Evolutionary conservation across 2,113 vertebrate species (phyloP), one percentile per base, ranked within the genome.

Genomic region (Apteryx mantelli): DNA sequence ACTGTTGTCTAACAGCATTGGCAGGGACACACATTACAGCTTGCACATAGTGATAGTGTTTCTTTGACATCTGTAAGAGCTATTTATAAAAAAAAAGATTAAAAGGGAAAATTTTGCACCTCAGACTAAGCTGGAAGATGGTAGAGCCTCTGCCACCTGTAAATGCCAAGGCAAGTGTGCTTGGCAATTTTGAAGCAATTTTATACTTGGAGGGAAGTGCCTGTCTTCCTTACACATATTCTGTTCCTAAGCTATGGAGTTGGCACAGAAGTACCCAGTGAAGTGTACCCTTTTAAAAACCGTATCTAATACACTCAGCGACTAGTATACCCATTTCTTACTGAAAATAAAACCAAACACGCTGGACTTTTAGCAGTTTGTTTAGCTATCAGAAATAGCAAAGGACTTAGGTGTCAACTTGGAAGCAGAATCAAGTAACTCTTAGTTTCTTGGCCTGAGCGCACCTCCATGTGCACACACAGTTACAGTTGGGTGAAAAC

Each of bases 381-480:
- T 21, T 86, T 78, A 56, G n/a, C 32, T 17, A 30, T 76, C 34
- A 82, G 61, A 85, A 96, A 64, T 50, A 1, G 7, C 0, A 0
- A 82, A 7, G 9, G 36, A 25, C 7, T 38, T 83, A 14, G 12
- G 60, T 25, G 50, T 8, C 25, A 63, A 1, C 25, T 11, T 48
- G 40, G 66, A 71, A 88, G 66, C 11, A 38, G 63, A 61, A 70
- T 46, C 28, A 21, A 19, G 60, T 48, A 53, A 53, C 30, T 26
- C 86, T 21, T 17, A 84, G 55, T 3, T 21, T 91, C 63, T 63
- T 53, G 22, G 8, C 50, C 46, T 13, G 26, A 60, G 21, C 34
- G 6, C 38, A n/a, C 28, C 26, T 56, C 42, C 15, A 1, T 15
- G 28, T 25, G 77, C 46, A 32, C 46, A 46, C 0, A 0, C 77